Evolutionary conservation across 1,140 invertebrate genomes (phyloP).

Genomic region (Himalopsyche phryganea): DNA sequence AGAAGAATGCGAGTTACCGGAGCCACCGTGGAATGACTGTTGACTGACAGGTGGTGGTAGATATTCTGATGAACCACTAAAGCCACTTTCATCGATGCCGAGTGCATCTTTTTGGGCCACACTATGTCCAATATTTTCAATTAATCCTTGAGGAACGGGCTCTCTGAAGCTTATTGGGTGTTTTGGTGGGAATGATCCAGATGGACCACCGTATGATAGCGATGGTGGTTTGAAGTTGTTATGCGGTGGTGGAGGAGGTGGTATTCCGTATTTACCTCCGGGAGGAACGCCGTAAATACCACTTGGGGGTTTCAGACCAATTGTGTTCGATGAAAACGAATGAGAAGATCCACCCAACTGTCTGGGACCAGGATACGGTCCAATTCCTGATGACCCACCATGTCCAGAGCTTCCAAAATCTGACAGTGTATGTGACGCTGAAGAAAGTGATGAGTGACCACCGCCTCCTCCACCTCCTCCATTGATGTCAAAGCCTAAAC

Average conservation of each 20-base stretch:
- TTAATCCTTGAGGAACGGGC: slow-evolving; percentile 62
- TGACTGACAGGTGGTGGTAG: slow-evolving; percentile 58
- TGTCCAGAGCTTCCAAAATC: slow-evolving; percentile 42
- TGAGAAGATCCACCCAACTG: slow-evolving; percentile 40
- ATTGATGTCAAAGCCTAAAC: slow-evolving; percentile 49
- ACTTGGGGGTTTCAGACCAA: slow-evolving; percentile 54
- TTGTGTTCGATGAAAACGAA: slow-evolving; percentile 36
- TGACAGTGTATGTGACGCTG: background rate
- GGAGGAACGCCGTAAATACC: slow-evolving; percentile 55
- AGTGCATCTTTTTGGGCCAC: slow-evolving; percentile 54
- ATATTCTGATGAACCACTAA: slow-evolving; percentile 53
- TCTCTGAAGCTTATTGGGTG: slow-evolving; percentile 65
- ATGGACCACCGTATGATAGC: slow-evolving; percentile 46
- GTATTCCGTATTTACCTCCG: slow-evolving; percentile 53
- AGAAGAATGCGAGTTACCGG: background rate
- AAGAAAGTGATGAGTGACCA: slow-evolving; percentile 6
- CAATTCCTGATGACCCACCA: slow-evolving; percentile 47
- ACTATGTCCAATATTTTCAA: slow-evolving; percentile 59
- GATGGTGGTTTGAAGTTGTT: slow-evolving; percentile 43
- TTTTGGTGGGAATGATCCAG: slow-evolving; percentile 51
- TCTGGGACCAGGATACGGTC: slow-evolving; percentile 51
- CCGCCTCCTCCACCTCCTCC: too few species aligned
- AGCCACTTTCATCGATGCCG: slow-evolving; percentile 41
- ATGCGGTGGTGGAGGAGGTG: slow-evolving; percentile 44
- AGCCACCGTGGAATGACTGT: background rate